phyloP scores from a whole-genome alignment of 1,140 invertebrate species.

The Trachymyrmex septentrionalis region DNA sequence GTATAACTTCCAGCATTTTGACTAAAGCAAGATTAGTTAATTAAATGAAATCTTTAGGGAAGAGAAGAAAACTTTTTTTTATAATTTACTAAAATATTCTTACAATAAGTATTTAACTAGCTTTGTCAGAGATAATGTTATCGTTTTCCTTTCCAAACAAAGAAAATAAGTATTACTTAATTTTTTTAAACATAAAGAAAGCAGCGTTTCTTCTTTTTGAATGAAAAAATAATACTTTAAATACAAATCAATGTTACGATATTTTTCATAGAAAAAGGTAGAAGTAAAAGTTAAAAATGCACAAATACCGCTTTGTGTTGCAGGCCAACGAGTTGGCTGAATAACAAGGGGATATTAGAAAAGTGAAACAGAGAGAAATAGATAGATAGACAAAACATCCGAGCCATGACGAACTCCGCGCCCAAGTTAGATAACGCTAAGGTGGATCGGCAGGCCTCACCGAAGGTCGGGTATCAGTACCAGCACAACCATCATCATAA shows the following conservation, averaged over 20 bases:
- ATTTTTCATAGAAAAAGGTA: no score
- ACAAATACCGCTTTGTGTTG: conserved; percentile 10
- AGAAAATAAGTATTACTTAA: neutral
- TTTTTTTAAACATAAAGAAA: neutral
- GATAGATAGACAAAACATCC: conserved; percentile 23
- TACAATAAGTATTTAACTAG: neutral
- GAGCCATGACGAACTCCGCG: conserved; percentile 84
- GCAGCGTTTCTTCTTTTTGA: no score
- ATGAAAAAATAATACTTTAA: neutral
- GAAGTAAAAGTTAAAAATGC: neutral
- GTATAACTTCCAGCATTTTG: neutral
- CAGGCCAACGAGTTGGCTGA: conserved; percentile 61
- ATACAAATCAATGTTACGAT: neutral
- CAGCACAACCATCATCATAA: conserved; percentile 57
- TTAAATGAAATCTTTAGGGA: neutral
- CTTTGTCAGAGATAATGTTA: neutral
- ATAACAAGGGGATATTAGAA: conserved; percentile 1
- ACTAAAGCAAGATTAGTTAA: neutral
- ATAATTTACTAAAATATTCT: neutral
- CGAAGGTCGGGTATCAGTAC: conserved; percentile 78
- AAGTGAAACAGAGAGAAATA: conserved; percentile 4
- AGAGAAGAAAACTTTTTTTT: neutral
- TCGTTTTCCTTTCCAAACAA: neutral
- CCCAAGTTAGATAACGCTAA: conserved; percentile 81
- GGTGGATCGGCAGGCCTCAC: conserved; percentile 82